phyloP scores from a whole-genome alignment of 2,888 invertebrate genomes.

The Andrena camellia region DNA sequence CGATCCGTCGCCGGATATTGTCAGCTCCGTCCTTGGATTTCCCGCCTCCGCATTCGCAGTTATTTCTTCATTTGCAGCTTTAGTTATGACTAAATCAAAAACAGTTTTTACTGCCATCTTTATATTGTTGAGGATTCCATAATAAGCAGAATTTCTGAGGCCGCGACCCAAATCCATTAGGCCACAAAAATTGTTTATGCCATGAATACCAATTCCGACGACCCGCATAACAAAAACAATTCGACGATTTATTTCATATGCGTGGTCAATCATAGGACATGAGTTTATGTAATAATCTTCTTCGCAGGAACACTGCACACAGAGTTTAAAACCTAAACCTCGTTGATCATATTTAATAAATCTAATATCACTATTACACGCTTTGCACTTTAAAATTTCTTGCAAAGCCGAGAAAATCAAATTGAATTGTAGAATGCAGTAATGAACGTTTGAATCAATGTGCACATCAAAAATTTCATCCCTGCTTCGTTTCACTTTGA shows the following conservation, averaged over 20 bases:
- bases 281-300: background rate
- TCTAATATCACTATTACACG: background rate
- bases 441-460: background rate
- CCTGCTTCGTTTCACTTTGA: background rate
- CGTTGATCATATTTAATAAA: background rate
- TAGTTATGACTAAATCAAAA: background rate
- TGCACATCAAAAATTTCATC: background rate
- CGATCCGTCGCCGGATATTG: background rate
- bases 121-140: background rate
- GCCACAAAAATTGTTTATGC: background rate
- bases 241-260: background rate
- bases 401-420: background rate
- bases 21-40: background rate
- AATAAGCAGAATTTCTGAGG: background rate
- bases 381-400: background rate
- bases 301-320: background rate
- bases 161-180: background rate
- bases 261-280: background rate
- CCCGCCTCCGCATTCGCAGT: background rate
- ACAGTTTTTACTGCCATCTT: background rate
- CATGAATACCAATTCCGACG: background rate
- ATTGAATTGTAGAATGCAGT: background rate
- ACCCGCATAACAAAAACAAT: background rate
- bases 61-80: background rate
- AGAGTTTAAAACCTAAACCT: background rate